Percentiles rank a stretch among this genome's conserved stretches.
Conservation (phyloP, 2,797 vertebrate genomes). For the Erethizon dorsatum region DNA sequence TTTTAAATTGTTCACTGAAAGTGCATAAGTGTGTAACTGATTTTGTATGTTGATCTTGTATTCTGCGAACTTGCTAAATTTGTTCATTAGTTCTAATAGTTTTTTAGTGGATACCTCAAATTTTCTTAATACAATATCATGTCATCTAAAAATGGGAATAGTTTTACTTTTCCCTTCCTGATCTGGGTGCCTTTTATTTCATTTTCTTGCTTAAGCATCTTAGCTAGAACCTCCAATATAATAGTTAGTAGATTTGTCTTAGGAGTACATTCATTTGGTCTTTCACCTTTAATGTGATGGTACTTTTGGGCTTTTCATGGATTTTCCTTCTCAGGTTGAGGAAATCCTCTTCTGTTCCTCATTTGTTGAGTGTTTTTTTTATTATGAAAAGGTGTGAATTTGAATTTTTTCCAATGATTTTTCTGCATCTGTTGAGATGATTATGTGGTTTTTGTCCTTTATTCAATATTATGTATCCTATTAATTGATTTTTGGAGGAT, state of each 20-base stretch:
- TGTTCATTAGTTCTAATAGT: conserved; percentile 3
- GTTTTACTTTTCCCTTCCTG: conserved; percentile 7
- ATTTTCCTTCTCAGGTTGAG: not conserved
- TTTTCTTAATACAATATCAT: not conserved
- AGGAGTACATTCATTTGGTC: not conserved
- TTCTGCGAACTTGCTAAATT: not conserved
- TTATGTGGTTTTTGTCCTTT: conserved; percentile 4
- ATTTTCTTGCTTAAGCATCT: not conserved
- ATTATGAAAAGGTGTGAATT: not conserved
- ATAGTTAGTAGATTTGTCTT: not conserved
- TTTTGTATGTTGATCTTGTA: not conserved
- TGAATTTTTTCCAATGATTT: conserved; percentile 28
- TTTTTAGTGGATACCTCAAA: not conserved
- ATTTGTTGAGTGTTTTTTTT: not conserved
- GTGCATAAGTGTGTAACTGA: not conserved
- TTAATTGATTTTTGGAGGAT: conserved; percentile 14
- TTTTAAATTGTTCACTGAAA: conserved; percentile 5
- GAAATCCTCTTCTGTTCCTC: not conserved
- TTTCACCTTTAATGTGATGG: conserved; percentile 25
- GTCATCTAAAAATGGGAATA: not conserved
- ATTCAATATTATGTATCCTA: not conserved
- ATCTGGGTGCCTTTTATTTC: not conserved
- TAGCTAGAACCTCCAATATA: not conserved
- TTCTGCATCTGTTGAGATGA: not conserved
- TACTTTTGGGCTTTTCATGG: conserved; percentile 10